Percentiles rank a stretch among this genome's conserved stretches.
phyloP scores from a whole-genome alignment of 2,888 invertebrate species.

The Automeris io region DNA sequence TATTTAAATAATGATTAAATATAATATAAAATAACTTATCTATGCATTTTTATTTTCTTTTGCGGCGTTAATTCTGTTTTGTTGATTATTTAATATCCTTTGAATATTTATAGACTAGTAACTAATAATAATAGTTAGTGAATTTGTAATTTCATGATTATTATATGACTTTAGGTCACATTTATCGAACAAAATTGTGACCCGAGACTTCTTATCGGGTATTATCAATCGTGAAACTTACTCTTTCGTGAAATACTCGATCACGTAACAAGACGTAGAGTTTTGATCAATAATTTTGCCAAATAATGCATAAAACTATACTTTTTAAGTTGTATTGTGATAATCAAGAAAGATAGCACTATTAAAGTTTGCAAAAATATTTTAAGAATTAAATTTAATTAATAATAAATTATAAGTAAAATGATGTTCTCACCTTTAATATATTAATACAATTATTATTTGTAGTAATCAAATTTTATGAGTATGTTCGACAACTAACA shows the following conservation, averaged over 20 bases:
- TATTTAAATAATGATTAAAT: too few relatives aligned
- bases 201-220: constrained; percentile 23
- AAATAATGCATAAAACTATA: background rate
- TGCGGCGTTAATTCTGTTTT: too few relatives aligned
- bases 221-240: constrained; percentile 2
- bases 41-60: too few relatives aligned
- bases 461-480: background rate
- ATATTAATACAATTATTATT: background rate
- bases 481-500: constrained; percentile 8
- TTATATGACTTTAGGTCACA: too few relatives aligned
- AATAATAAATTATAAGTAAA: background rate
- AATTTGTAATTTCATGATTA: too few relatives aligned
- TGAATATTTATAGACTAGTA: too few relatives aligned
- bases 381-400: background rate
- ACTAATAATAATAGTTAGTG: too few relatives aligned
- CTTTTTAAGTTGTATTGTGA: background rate
- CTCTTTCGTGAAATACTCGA: background rate
- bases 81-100: too few relatives aligned
- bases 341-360: background rate
- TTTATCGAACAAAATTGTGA: constrained; percentile 12
- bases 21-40: too few relatives aligned
- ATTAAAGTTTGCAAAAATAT: background rate
- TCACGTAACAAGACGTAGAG: background rate
- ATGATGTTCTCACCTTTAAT: background rate
- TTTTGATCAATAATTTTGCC: constrained; percentile 6